A percentile compares a stretch with the other conserved stretches of the same genome.
These are phyloP conservation scores for Alca torda DNA, from an alignment of 2,797 vertebrate genomes.

Conservation along the genomic window DNA sequence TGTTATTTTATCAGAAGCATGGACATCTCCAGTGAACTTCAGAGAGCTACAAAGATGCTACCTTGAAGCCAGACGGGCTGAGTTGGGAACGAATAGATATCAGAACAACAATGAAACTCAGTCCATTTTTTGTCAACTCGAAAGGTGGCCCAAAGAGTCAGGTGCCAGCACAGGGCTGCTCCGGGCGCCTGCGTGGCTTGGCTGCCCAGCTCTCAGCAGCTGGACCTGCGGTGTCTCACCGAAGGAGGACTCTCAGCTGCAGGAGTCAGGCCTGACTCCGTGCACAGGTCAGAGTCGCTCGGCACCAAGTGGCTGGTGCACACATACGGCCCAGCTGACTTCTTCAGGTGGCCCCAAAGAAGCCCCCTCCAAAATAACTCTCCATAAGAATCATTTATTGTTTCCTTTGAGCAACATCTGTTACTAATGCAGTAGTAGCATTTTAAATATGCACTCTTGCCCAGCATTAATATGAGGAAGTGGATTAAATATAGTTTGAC, in stretches of 20 bases:
- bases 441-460: neutral
- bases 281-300: neutral
- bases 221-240: rapidly evolving
- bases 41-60: neutral
- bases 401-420: constrained; percentile 33
- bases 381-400: neutral
- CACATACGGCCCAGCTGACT: neutral
- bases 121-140: neutral
- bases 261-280: neutral
- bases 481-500: constrained; percentile 30
- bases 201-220: neutral
- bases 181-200: neutral
- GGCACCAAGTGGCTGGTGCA: neutral
- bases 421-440: constrained; percentile 13
- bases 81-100: neutral
- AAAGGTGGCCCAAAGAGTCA: neutral
- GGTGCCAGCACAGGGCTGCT: neutral
- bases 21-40: neutral
- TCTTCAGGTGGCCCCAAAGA: neutral
- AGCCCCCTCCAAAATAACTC: neutral
- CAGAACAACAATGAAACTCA: neutral
- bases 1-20: neutral
- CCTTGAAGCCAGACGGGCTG: neutral
- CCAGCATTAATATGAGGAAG: constrained; percentile 13
- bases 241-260: neutral